Evolutionary conservation across 2,113 vertebrate genomes (phyloP), one percentile per base, ranked within the genome.

Genomic region (Pelusios castaneus): DNA sequence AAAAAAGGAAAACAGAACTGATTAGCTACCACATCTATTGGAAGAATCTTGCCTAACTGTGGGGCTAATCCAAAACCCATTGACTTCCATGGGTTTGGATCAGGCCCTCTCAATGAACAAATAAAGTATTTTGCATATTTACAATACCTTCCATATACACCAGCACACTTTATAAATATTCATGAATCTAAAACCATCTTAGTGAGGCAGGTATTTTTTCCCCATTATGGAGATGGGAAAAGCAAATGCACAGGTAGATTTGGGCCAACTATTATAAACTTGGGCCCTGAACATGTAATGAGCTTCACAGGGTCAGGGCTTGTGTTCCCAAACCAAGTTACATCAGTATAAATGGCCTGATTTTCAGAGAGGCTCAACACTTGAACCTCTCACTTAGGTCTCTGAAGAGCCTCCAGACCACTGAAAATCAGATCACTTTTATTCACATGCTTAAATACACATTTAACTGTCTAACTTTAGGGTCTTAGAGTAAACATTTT

Each of bases 1-100:
- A 55, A 95, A 82, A 93, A 97, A 52, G 3, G 47, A 90, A 83
- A 90, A 2, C 2, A 77, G 43, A 89, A 90, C 77, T 93, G 6
- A 17, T 83, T 49, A 78, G 75, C 49, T 93, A 73, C 27, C 17
- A 84, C 78, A 90, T 43, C 70, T 21, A 88, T 29, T 89, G 58
- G 80, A 76, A 58, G 90, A 86, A 4, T 10, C 22, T 63, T 87
- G 56, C 79, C 21, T 51, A 17, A 19, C 29, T 25, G 25, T 49
- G 8, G 8, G 45, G 9, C 27, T 52, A 80, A 49, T 31, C 21
- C 31, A 49, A 52, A 52, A 52, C 51, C 51, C 31, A 63, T 7
- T 34, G 16, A 63, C 60, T 63, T 63, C 31, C 60, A 63, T n/a
- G 7, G 16, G 14, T 63, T 63, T 63, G 31, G 31, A n/a, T 63